Conservation (phyloP, 2,888 invertebrate species). For the Chirona hameri region DNA sequence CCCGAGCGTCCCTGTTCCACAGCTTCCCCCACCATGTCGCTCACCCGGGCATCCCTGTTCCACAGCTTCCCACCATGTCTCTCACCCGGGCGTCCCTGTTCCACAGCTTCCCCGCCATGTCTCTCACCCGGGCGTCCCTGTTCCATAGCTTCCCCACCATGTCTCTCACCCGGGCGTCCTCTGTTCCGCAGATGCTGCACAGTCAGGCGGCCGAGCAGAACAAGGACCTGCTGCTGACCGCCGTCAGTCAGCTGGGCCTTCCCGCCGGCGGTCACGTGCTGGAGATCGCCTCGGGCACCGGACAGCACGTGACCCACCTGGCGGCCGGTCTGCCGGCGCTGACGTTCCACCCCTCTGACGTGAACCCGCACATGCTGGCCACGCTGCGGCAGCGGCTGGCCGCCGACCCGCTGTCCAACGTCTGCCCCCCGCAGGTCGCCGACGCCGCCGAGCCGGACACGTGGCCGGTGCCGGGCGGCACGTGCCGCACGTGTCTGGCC, state of each 20-base stretch:
- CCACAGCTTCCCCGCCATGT: no score
- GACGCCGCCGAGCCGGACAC: constrained; percentile 2
- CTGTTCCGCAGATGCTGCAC: constrained; percentile 11
- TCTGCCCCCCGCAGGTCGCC: neutral
- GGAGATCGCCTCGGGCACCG: constrained; percentile 25
- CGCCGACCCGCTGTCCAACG: neutral
- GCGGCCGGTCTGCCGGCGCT: neutral
- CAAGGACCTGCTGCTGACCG: neutral
- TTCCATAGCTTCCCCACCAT: no score
- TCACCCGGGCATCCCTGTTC: neutral
- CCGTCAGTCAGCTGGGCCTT: neutral
- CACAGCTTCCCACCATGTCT: no score
- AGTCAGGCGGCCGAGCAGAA: neutral
- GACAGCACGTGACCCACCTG: constrained; percentile 26
- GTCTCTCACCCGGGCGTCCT: neutral
- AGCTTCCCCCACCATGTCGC: no score
- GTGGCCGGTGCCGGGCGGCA: neutral
- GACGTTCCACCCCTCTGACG: constrained; percentile 24
- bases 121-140: no score
- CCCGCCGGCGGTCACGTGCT: constrained; percentile 3
- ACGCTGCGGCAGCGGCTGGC: neutral
- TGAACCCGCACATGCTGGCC: constrained; percentile 10
- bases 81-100: no score
- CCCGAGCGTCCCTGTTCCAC: no score
- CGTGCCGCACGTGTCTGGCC: neutral